Evolutionary conservation across 1,140 invertebrate species (phyloP).

Genomic region (Lasioglossum albipes): DNA sequence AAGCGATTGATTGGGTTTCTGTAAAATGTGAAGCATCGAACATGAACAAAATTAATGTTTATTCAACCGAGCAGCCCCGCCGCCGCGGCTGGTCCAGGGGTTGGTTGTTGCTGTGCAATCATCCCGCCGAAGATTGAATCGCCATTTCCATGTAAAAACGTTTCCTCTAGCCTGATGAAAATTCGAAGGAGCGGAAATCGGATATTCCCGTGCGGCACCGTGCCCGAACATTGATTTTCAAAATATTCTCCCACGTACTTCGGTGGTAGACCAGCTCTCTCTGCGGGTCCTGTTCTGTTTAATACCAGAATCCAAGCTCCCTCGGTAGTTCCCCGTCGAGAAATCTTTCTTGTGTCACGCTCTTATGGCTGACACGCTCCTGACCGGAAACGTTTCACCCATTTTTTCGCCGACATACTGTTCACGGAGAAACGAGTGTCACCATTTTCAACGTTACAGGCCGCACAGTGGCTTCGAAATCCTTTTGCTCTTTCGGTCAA

Average conservation of each 20-base stretch:
- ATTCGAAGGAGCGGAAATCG: conserved; percentile 1
- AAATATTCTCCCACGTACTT: neutral
- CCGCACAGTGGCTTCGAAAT: too few relatives aligned
- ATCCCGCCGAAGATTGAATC: conserved; percentile 15
- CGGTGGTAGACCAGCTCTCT: too few relatives aligned
- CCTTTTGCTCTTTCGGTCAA: too few relatives aligned
- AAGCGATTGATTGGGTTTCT: neutral
- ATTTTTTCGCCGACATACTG: neutral
- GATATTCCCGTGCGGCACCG: neutral
- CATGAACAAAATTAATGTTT: conserved; percentile 32
- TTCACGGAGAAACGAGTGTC: neutral
- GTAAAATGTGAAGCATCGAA: neutral
- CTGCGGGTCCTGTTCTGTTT: neutral
- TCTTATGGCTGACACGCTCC: neutral
- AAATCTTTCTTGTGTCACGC: conserved; percentile 8
- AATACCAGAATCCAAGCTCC: conserved; percentile 3
- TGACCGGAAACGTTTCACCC: too few relatives aligned
- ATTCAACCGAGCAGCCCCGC: conserved; percentile 8
- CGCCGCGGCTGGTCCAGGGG: neutral
- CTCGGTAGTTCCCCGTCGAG: neutral
- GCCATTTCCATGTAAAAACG: conserved; percentile 17
- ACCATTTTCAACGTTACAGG: neutral
- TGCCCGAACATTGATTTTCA: neutral
- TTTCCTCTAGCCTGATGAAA: neutral
- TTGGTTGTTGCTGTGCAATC: neutral